Conservation (phyloP, 2,113 vertebrate genomes). For the Ariopsis seemanni region DNA sequence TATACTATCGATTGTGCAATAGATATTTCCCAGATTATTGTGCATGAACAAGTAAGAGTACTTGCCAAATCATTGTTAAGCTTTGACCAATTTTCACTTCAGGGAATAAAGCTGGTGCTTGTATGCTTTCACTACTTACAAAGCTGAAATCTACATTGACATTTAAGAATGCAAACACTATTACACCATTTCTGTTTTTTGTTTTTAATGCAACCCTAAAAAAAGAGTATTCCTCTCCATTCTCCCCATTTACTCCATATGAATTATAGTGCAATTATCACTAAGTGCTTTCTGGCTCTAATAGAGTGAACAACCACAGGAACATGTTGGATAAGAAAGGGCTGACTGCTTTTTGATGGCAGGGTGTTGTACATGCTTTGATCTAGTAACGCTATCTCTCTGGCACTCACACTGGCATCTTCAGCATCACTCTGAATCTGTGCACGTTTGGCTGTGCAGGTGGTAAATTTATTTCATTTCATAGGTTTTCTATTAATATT, state of each 20-base stretch:
- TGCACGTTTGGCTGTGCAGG: constrained; percentile 30
- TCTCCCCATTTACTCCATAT: constrained; percentile 22
- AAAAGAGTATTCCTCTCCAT: constrained; percentile 26
- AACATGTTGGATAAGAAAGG: constrained; percentile 55
- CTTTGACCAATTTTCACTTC: not conserved
- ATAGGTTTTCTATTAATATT: constrained; percentile 49
- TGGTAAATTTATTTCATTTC: constrained; percentile 22
- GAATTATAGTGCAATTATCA: constrained; percentile 49
- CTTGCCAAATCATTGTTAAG: constrained; percentile 9
- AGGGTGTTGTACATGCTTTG: constrained; percentile 54
- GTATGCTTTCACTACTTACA: constrained; percentile 32
- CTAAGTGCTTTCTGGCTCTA: constrained; percentile 45
- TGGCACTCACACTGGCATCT: constrained; percentile 54
- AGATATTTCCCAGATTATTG: constrained; percentile 13
- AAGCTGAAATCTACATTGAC: constrained; percentile 23
- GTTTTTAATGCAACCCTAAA: constrained; percentile 31
- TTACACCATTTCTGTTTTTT: not conserved
- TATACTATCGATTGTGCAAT: constrained; percentile 9
- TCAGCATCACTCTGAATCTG: constrained; percentile 22
- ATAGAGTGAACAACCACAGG: constrained; percentile 29
- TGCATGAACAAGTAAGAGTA: not conserved
- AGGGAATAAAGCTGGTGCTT: constrained; percentile 16
- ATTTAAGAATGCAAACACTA: not conserved
- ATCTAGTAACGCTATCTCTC: constrained; percentile 53
- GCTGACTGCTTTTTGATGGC: constrained; percentile 52